Conservation (phyloP, 2,888 invertebrate species). For the Stenodera caucasica region DNA sequence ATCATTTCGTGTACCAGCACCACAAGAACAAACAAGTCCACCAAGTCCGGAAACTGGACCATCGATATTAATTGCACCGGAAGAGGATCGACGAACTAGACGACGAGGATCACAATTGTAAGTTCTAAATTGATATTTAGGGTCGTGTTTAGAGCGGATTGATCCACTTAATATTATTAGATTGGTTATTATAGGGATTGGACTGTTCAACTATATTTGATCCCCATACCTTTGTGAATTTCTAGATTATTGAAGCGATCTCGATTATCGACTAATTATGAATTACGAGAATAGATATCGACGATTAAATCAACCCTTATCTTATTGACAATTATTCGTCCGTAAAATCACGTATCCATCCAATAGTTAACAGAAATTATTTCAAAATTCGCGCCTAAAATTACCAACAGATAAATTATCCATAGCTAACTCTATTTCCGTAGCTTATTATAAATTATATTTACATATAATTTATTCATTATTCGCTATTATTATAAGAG, state of each 20-base stretch:
- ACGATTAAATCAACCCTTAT: too few relatives aligned
- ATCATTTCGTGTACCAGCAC: constrained; percentile 64
- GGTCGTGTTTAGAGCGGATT: neutral
- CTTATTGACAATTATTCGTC: too few relatives aligned
- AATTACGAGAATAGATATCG: too few relatives aligned
- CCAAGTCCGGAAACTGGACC: constrained; percentile 61
- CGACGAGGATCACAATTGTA: constrained; percentile 83
- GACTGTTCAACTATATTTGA: neutral
- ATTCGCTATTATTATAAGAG: too few relatives aligned
- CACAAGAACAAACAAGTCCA: constrained; percentile 60
- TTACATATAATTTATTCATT: too few relatives aligned
- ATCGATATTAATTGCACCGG: constrained; percentile 41
- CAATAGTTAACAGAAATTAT: too few relatives aligned
- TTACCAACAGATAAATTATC: too few relatives aligned
- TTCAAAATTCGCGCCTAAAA: too few relatives aligned
- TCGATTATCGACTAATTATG: neutral
- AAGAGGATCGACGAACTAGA: constrained; percentile 71
- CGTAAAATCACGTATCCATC: too few relatives aligned
- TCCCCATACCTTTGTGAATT: neutral
- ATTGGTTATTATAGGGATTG: neutral
- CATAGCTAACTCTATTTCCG: too few relatives aligned
- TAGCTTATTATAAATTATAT: too few relatives aligned
- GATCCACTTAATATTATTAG: neutral
- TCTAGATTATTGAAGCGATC: neutral
- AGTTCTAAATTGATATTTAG: constrained; percentile 53